Evolutionary conservation across 2,113 vertebrate species (phyloP), one percentile per base, ranked within the genome.

Genomic region (Jacana jacana): DNA sequence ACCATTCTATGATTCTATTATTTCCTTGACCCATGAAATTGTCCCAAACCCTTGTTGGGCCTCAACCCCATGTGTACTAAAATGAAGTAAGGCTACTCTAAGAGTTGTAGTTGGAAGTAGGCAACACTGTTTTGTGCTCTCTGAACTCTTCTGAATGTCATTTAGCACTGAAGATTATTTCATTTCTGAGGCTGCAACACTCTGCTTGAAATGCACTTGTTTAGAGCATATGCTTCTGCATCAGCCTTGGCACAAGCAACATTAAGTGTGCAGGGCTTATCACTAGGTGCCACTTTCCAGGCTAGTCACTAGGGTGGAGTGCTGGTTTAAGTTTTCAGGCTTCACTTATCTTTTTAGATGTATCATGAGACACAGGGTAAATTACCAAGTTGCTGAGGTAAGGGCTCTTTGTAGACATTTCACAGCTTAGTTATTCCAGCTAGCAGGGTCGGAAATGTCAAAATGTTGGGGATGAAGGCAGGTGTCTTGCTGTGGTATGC

Each of bases 221-320:
- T 64, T 42, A 27, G 17, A 49, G 23, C 13, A 14, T 2, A 1
- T 35, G 14, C 17, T 69, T 44, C 66, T 64, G 12, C 23, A n/a
- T 31, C 28, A 51, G 3, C 52, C 40, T 30, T 35, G n/a, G n/a
- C 17, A 39, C 13, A 35, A 39, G 30, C 27, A 25, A 4, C 4
- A 6, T 9, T 4, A 19, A 48, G 8, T 22, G 30, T 27, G 42
- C 35, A 37, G 24, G 3, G 30, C 8, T 8, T 70, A 7, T 77
- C 4, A 4, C 14, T 23, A 8, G 4, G 17, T 49, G 24, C 0
- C 1, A 35, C 27, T 24, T 85, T 55, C 14, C 48, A 42, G 44
- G 25, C 35, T 28, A 31, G 31, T 72, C 25, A 55, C 18, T 18
- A 17, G 7, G 7, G 5, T 49, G 40, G 52, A 35, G 6, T 12